phyloP scores from a whole-genome alignment of 2,113 vertebrate genomes.

The Amazona vittata region DNA sequence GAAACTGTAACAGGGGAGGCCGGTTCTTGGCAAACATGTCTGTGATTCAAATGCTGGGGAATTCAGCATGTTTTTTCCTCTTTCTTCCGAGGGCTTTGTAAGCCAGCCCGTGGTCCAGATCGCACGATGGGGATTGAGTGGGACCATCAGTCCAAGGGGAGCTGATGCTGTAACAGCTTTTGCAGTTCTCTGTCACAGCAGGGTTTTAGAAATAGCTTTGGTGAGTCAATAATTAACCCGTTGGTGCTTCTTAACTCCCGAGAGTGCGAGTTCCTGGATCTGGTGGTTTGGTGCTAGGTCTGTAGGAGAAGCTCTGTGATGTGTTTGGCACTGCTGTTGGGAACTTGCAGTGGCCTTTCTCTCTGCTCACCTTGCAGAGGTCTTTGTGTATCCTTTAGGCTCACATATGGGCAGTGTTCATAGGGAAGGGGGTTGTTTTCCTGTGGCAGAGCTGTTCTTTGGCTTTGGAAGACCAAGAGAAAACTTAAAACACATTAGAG shows the following conservation, averaged over 20 bases:
- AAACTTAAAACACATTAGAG: not conserved
- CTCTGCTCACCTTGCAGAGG: not conserved
- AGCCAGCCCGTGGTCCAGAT: not conserved
- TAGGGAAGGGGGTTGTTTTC: not conserved
- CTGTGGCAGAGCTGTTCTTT: not conserved
- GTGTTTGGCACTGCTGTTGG: not conserved
- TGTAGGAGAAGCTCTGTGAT: not conserved
- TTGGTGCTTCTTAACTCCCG: not conserved
- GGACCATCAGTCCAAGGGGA: not conserved
- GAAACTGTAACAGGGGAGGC: constrained; percentile 52
- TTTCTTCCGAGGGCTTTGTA: not conserved
- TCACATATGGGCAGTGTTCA: fast-evolving
- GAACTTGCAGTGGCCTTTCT: not conserved
- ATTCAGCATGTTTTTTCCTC: constrained; percentile 29
- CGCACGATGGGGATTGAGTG: not conserved
- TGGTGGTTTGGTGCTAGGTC: not conserved
- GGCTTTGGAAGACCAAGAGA: not conserved
- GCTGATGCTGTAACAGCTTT: not conserved
- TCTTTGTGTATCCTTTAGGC: not conserved
- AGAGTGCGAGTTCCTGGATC: not conserved
- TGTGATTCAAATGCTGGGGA: constrained; percentile 52
- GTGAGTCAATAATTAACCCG: not conserved
- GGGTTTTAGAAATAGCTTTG: not conserved
- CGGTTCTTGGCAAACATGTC: not conserved
- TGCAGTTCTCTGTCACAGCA: not conserved